These are phyloP conservation scores for Cynoglossus semilaevis DNA, from an alignment of 2,113 vertebrate genomes.

Conservation along the genomic window DNA sequence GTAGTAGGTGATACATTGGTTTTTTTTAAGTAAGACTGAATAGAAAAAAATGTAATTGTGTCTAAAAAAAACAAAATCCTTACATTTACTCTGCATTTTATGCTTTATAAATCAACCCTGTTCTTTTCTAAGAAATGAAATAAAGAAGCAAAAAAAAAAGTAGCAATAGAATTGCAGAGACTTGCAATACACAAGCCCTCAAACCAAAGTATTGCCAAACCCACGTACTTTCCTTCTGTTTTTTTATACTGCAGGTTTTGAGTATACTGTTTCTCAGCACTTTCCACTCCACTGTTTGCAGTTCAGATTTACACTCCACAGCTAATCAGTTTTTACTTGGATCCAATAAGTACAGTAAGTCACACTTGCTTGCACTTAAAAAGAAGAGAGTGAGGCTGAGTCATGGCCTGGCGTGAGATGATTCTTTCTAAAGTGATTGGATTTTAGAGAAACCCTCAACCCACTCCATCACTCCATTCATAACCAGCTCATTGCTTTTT, in stretches of 20 bases:
- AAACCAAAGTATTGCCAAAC: too few relatives aligned
- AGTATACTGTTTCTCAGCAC: slow-evolving; percentile 57
- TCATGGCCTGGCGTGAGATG: slow-evolving; percentile 52
- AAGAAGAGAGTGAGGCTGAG: slow-evolving; percentile 60
- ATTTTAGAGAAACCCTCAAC: slow-evolving; percentile 53
- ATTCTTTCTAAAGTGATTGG: slow-evolving; percentile 61
- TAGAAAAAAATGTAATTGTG: too few relatives aligned
- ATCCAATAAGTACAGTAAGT: slow-evolving; percentile 64
- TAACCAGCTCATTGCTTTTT: slow-evolving; percentile 68
- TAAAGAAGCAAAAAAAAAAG: too few relatives aligned
- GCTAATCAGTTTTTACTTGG: slow-evolving; percentile 74
- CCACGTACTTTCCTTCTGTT: slow-evolving; percentile 29
- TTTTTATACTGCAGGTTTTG: slow-evolving; percentile 54
- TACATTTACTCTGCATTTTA: too few relatives aligned
- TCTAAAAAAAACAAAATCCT: too few relatives aligned
- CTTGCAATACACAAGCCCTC: too few relatives aligned
- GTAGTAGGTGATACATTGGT: too few relatives aligned
- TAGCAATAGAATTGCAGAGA: too few relatives aligned
- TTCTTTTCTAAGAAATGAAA: too few relatives aligned
- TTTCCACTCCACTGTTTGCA: slow-evolving; percentile 68
- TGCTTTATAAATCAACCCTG: too few relatives aligned
- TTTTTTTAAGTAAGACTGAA: too few relatives aligned
- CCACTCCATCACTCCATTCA: slow-evolving; percentile 53
- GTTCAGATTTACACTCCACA: slow-evolving; percentile 71
- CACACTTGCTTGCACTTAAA: slow-evolving; percentile 63